Evolutionary conservation across 1,140 invertebrate species (phyloP), one percentile per base, ranked within the genome.

Genomic region (Formica selysi): DNA sequence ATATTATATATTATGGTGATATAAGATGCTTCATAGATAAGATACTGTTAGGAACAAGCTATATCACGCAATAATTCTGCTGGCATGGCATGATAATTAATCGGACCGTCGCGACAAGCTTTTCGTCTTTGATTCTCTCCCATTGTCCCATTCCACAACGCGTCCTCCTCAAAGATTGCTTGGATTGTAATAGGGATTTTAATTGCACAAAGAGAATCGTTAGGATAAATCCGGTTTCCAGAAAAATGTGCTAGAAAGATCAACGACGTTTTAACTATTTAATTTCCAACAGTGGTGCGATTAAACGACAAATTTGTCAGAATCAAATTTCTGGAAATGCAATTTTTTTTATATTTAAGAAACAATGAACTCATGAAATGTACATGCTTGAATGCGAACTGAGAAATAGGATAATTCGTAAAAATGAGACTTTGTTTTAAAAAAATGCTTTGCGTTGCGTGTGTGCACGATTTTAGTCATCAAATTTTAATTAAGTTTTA

Each of bases 181-280:
- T 13, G 78, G 78, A 80, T 80, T 80, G 68, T 80, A 80, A 80
- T 71, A 36, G 64, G 65, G 62, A 71, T 80, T 80, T 80, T 80
- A 80, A 80, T 80, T 80, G 65, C 65, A 80, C 78, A 80, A 80
- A 80, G 78, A 19, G 78, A 80, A 80, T 80, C 65, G 36, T 80
- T 80, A 80, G 32, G 36, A 70, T 80, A 80, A 80, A 80, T 80
- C 48, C 44, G 44, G 29, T 80, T 80, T 71, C 65, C 78, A 36
- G 65, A 71, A 70, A 80, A 80, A 48, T 65, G 16, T 71, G 78
- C 78, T 71, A 80, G 65, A 80, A 80, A 80, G 78, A 71, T 80
- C 78, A 80, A 80, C 78, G 78, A 80, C 11, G 16, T 71, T 80
- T 71, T 80, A 80, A 71, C 48, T 41, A 51, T 51, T 10, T 8